Percentiles rank a stretch among this genome's conserved stretches.
phyloP scores from a whole-genome alignment of 2,797 vertebrate species.

The Smutsia temminckii region DNA sequence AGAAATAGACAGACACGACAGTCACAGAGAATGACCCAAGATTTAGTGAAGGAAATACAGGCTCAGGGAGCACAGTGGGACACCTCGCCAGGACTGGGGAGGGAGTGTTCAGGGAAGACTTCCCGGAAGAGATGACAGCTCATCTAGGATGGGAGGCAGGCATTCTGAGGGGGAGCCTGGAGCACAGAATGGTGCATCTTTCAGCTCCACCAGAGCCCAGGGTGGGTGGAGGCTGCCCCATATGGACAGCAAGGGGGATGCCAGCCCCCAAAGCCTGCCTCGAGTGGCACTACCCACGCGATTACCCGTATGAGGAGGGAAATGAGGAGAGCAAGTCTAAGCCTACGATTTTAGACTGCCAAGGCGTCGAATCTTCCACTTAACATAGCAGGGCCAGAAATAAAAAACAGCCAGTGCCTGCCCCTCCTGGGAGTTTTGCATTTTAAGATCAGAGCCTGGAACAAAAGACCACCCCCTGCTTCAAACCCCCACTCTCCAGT shows the following conservation, averaged over 20 bases:
- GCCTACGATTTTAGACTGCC: neutral
- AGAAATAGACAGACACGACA: accelerated
- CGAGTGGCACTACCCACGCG: accelerated
- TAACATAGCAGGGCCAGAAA: neutral
- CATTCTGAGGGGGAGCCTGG: neutral
- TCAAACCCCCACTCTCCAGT: neutral
- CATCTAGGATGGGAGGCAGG: neutral
- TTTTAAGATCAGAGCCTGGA: neutral
- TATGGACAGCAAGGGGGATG: accelerated
- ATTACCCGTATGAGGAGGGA: neutral
- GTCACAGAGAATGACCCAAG: neutral
- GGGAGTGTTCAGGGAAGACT: neutral
- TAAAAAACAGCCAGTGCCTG: accelerated
- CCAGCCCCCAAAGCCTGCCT: neutral
- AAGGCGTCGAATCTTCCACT: neutral
- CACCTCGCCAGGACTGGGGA: accelerated
- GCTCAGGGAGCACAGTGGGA: no score
- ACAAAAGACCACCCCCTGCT: neutral
- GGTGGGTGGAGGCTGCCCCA: accelerated
- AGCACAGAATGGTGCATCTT: no score
- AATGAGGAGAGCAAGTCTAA: accelerated
- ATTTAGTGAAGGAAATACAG: neutral
- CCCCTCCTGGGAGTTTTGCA: neutral
- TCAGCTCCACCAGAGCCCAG: neutral
- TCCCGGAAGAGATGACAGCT: neutral